These are phyloP conservation scores for Paratilapia polleni DNA, from an alignment of 2,113 vertebrate species.

Conservation along the genomic window DNA sequence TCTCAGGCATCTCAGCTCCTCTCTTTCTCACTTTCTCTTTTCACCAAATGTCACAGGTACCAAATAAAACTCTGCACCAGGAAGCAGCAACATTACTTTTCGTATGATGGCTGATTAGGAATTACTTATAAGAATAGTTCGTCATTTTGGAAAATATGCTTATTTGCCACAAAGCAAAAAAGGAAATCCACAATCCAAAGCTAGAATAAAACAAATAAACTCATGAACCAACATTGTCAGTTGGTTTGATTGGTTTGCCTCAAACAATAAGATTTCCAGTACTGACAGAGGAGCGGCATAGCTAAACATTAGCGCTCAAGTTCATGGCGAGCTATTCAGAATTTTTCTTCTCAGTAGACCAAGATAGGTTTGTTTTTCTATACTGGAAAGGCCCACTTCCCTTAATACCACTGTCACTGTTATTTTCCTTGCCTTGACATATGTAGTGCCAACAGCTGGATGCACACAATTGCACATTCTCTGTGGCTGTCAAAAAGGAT, in stretches of 20 bases:
- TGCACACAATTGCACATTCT: background rate
- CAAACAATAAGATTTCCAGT: background rate
- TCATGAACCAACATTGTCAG: background rate
- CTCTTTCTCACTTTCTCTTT: too few species aligned
- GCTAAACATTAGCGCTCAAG: background rate
- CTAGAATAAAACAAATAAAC: background rate
- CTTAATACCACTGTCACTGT: background rate
- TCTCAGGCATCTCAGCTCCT: background rate
- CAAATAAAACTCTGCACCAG: background rate
- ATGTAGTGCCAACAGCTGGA: background rate
- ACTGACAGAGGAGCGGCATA: background rate
- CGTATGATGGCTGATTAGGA: background rate
- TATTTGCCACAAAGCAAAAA: background rate
- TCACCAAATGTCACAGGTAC: background rate
- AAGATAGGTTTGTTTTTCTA: background rate
- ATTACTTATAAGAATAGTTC: background rate
- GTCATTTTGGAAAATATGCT: background rate
- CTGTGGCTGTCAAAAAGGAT: slow-evolving; percentile 10
- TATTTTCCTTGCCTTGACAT: background rate
- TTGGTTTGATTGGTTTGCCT: background rate
- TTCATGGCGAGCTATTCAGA: background rate
- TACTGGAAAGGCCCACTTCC: background rate
- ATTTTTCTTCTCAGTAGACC: background rate
- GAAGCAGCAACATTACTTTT: background rate
- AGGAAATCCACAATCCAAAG: background rate